A percentile compares a stretch with the other conserved stretches of the same genome.
These are phyloP conservation scores for Perizoma affinitatum DNA, from an alignment of 2,888 invertebrate genomes.

Conservation along the genomic window DNA sequence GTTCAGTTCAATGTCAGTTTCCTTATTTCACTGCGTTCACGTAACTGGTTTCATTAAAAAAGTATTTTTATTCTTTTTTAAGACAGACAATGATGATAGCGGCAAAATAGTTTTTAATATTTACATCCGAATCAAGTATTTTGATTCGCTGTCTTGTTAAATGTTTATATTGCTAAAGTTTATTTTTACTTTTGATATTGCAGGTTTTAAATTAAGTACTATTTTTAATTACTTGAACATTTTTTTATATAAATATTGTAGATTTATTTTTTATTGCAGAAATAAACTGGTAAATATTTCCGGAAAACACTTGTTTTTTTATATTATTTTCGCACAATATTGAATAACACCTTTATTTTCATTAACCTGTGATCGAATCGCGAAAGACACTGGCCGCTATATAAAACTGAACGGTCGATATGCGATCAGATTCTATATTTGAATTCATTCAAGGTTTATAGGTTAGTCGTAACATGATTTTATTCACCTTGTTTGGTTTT, in stretches of 20 bases:
- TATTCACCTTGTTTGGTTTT: slow-evolving; percentile 19
- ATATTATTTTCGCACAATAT: neutral
- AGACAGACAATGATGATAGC: no score
- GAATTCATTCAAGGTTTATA: slow-evolving; percentile 43
- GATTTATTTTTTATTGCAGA: no score
- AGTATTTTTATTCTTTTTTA: no score
- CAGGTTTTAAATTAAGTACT: no score
- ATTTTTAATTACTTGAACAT: no score
- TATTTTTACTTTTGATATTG: no score
- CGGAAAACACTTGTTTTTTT: neutral
- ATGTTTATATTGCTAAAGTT: no score
- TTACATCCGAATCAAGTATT: no score
- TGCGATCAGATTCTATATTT: slow-evolving; percentile 46
- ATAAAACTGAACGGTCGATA: slow-evolving; percentile 35
- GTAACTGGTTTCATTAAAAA: neutral
- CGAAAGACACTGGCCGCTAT: slow-evolving; percentile 29
- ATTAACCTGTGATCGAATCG: slow-evolving; percentile 12
- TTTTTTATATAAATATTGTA: no score
- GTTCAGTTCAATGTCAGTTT: slow-evolving; percentile 19
- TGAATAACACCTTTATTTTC: slow-evolving; percentile 3
- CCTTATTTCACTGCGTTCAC: neutral
- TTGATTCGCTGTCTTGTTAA: no score
- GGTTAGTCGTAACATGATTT: slow-evolving; percentile 9
- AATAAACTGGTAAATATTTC: no score
- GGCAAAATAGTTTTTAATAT: no score